A percentile compares a stretch with the other conserved stretches of the same genome.
Evolutionary conservation across 2,888 invertebrate genomes (phyloP).

Genomic region (Zaprionus bogoriensis): DNA sequence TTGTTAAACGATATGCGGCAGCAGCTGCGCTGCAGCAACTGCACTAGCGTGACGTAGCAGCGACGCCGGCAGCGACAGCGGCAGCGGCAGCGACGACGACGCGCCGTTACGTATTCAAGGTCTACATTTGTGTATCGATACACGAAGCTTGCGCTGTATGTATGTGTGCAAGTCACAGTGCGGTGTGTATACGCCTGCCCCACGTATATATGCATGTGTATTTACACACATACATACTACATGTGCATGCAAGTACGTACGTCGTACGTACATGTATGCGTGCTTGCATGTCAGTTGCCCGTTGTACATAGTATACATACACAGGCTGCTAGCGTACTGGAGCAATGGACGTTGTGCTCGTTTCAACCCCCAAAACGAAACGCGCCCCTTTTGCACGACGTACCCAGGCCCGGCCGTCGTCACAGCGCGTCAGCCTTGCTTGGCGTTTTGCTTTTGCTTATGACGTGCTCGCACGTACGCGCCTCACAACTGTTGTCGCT

Average conservation of each 20-base stretch:
- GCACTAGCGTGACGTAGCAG: slow-evolving; percentile 43
- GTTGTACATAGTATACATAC: slow-evolving; percentile 46
- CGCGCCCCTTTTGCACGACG: slow-evolving; percentile 61
- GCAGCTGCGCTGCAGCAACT: slow-evolving; percentile 16
- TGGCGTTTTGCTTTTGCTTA: slow-evolving; percentile 60
- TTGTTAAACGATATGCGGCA: slow-evolving; percentile 7
- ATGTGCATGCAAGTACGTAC: slow-evolving; percentile 1
- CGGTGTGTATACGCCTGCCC: slow-evolving; percentile 42
- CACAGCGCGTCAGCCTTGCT: slow-evolving; percentile 43
- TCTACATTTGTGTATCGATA: slow-evolving; percentile 71
- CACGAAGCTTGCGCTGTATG: slow-evolving; percentile 32
- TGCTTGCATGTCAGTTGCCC: neutral
- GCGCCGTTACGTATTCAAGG: slow-evolving; percentile 68
- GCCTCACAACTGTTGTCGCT: slow-evolving; percentile 52
- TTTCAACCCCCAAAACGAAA: slow-evolving; percentile 63
- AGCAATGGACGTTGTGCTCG: slow-evolving; percentile 48
- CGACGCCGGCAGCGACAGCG: slow-evolving; percentile 26
- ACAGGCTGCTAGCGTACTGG: slow-evolving; percentile 39
- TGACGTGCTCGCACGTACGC: slow-evolving; percentile 73
- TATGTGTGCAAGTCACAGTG: slow-evolving; percentile 35
- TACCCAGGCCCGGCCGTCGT: slow-evolving; percentile 36
- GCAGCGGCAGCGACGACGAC: slow-evolving; percentile 18
- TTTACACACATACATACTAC: slow-evolving; percentile 1
- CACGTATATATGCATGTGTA: slow-evolving; percentile 7
- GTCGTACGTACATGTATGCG: neutral